These are phyloP conservation scores for Latheticus oryzae DNA, from an alignment of 2,888 invertebrate genomes.

Conservation along the genomic window DNA sequence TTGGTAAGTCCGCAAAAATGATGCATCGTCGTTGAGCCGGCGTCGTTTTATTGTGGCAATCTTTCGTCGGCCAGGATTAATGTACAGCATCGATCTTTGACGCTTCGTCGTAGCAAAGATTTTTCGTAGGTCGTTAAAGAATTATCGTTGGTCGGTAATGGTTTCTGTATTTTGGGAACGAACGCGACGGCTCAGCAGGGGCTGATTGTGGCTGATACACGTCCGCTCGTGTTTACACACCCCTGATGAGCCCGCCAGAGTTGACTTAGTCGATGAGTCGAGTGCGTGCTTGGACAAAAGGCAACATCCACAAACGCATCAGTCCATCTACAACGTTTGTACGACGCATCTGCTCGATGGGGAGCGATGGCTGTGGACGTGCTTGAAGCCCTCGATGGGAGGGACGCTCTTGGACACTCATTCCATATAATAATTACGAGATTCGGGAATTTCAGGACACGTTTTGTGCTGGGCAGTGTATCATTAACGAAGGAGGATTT, in stretches of 20 bases:
- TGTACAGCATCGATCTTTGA: slow-evolving; percentile 38
- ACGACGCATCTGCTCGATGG: slow-evolving; percentile 40
- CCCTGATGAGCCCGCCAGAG: slow-evolving; percentile 61
- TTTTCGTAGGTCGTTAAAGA: slow-evolving; percentile 38
- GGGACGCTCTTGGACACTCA: slow-evolving; percentile 9
- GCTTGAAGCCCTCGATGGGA: slow-evolving; percentile 11
- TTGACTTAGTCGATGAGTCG: slow-evolving; percentile 63
- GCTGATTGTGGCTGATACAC: slow-evolving; percentile 59
- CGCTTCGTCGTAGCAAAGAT: slow-evolving; percentile 27
- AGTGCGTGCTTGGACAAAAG: slow-evolving; percentile 63
- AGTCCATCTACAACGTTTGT: slow-evolving; percentile 33
- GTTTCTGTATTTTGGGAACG: slow-evolving; percentile 42
- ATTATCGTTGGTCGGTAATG: slow-evolving; percentile 40
- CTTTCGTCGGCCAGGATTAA: slow-evolving; percentile 37
- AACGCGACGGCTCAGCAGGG: slow-evolving; percentile 43
- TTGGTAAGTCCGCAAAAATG: slow-evolving; percentile 37
- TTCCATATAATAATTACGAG: slow-evolving; percentile 18
- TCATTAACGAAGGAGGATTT: too few species aligned
- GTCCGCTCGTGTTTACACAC: slow-evolving; percentile 61
- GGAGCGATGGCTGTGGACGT: slow-evolving; percentile 28
- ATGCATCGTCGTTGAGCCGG: slow-evolving; percentile 37
- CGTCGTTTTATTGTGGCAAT: slow-evolving; percentile 40
- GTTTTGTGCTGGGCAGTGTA: too few species aligned
- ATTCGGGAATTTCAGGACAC: too few species aligned
- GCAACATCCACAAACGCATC: slow-evolving; percentile 58